phyloP scores from a whole-genome alignment of 2,888 invertebrate species.

The Cremastinae sp. region DNA sequence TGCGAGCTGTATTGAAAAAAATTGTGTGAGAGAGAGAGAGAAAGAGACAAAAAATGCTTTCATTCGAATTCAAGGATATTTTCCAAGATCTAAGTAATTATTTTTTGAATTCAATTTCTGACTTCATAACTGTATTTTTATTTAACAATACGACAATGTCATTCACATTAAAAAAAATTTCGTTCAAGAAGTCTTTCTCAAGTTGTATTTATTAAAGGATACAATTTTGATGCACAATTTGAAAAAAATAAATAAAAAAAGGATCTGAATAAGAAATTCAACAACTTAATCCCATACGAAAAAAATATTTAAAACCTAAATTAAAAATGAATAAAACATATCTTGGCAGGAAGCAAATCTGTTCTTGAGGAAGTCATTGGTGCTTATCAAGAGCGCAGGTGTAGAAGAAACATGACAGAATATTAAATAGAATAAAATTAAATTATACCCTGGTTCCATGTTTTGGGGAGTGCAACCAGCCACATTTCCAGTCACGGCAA shows the following conservation, averaged over 20 bases:
- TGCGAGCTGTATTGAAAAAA: neutral
- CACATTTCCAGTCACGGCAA: too few species aligned
- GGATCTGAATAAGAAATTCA: too few species aligned
- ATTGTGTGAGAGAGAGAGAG: too few species aligned
- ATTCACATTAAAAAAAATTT: too few species aligned
- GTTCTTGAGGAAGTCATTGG: neutral
- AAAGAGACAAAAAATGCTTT: neutral
- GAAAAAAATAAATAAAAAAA: too few species aligned
- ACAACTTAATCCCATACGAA: too few species aligned
- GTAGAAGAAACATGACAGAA: neutral
- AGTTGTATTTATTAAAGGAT: too few species aligned
- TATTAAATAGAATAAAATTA: neutral
- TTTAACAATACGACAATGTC: conserved; percentile 15
- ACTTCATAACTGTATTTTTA: neutral
- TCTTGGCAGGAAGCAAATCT: conserved; percentile 3
- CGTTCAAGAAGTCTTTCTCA: too few species aligned
- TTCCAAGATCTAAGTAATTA: conserved; percentile 16
- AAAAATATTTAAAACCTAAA: neutral
- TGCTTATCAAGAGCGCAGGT: conserved; percentile 19
- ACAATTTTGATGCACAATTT: too few species aligned
- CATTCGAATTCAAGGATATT: conserved; percentile 32
- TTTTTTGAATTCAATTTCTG: neutral
- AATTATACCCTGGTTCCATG: conserved; percentile 16
- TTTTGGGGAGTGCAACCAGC: neutral
- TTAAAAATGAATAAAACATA: conserved; percentile 2